These are phyloP conservation scores for Siderastrea radians DNA, from an alignment of 92 coral and sea anemone genomes.

Conservation along the genomic window DNA sequence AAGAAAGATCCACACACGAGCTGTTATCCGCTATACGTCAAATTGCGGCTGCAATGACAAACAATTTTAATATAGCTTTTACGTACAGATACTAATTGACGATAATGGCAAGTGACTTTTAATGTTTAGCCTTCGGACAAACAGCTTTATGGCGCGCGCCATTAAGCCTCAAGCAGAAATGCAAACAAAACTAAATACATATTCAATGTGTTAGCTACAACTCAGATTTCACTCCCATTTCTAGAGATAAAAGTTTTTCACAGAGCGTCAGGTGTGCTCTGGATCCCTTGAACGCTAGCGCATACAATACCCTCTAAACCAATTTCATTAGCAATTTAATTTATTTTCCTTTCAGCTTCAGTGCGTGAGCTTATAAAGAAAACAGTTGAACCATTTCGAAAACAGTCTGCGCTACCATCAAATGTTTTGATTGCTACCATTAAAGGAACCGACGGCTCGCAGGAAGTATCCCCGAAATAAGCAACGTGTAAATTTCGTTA, in stretches of 20 bases:
- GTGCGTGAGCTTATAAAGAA: background rate
- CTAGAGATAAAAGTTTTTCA: background rate
- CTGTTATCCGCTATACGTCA: no score
- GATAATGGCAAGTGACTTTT: background rate
- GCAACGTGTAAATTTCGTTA: slow-evolving; percentile 3
- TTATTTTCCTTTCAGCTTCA: background rate
- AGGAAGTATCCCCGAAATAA: background rate
- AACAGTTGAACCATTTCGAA: background rate
- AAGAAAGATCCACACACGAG: no score
- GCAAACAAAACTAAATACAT: background rate
- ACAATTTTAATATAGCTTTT: background rate
- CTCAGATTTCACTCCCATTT: background rate
- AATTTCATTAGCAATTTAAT: background rate
- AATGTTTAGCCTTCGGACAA: slow-evolving; percentile 2
- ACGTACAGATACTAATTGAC: background rate
- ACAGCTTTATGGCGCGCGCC: background rate
- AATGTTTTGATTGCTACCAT: background rate
- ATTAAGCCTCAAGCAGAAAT: background rate
- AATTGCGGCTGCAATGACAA: background rate
- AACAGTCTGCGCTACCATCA: background rate
- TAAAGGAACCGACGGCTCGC: background rate
- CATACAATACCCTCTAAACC: background rate
- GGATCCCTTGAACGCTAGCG: background rate
- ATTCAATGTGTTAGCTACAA: no score
- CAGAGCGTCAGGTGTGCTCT: background rate